A percentile compares a stretch with the other conserved stretches of the same genome.
These are phyloP conservation scores for Drosophila emarginata DNA, from an alignment of 2,888 invertebrate species.

Conservation along the genomic window DNA sequence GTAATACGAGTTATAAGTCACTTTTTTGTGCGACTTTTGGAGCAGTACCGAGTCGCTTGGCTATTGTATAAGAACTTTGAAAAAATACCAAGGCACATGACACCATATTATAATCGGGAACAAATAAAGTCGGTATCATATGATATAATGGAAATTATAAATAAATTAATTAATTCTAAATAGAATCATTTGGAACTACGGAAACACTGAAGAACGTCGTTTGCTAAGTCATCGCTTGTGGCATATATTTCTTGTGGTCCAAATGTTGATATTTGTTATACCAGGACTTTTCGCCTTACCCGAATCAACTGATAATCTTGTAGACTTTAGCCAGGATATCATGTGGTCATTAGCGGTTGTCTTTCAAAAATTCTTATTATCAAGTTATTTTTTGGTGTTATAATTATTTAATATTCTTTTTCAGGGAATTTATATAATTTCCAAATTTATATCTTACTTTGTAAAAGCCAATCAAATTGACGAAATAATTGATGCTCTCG, in stretches of 20 bases:
- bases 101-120: constrained; percentile 9
- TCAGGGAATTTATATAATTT: constrained; percentile 34
- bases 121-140: constrained; percentile 3
- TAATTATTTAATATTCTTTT: not conserved
- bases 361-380: not conserved
- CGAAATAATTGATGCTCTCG: constrained; percentile 32
- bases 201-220: constrained; percentile 23
- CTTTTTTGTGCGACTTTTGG: not conserved
- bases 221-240: not conserved
- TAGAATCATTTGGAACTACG: constrained; percentile 35
- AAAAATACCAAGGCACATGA: not conserved
- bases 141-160: not conserved
- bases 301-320: constrained; percentile 23
- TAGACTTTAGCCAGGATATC: constrained; percentile 40
- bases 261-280: accelerated
- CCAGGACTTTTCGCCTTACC: constrained; percentile 10
- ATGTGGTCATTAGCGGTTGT: constrained; percentile 32
- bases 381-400: not conserved
- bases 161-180: too few relatives aligned
- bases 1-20: not conserved
- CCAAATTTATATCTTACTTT: constrained; percentile 25
- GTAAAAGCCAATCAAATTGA: constrained; percentile 35
- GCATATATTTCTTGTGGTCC: constrained; percentile 5
- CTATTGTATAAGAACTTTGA: constrained; percentile 6
- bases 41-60: constrained; percentile 10